These are phyloP conservation scores for Limnephilus lunatus DNA, from an alignment of 2,888 invertebrate species.

Conservation along the genomic window DNA sequence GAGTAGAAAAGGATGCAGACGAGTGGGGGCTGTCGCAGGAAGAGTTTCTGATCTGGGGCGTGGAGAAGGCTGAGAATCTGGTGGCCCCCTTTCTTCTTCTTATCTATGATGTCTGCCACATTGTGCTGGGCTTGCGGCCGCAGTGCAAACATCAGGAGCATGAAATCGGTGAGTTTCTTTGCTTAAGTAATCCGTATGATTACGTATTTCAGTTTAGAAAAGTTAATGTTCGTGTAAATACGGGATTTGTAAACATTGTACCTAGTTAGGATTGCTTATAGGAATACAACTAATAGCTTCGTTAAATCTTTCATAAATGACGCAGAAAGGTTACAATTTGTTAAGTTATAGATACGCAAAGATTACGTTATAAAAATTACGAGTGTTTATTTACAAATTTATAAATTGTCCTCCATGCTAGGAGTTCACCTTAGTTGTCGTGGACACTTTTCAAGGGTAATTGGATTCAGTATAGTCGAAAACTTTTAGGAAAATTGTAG, in stretches of 20 bases:
- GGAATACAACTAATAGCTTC: neutral
- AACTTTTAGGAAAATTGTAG: no score
- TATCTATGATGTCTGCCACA: slow-evolving; percentile 89
- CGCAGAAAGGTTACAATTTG: neutral
- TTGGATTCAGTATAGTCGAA: no score
- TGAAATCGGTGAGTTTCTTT: slow-evolving; percentile 79
- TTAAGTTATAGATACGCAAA: neutral
- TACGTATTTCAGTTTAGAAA: neutral
- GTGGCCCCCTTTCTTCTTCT: slow-evolving; percentile 85
- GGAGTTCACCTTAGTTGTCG: no score
- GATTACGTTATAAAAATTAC: no score
- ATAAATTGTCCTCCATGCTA: no score
- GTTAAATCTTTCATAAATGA: no score
- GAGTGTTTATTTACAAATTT: no score
- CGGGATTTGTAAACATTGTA: neutral
- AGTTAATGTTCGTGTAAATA: neutral
- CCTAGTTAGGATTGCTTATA: neutral
- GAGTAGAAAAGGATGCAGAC: slow-evolving; percentile 68
- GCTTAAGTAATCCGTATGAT: neutral
- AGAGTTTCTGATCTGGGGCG: slow-evolving; percentile 93
- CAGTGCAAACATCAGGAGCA: slow-evolving; percentile 89
- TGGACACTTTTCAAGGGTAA: no score
- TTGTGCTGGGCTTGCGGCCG: slow-evolving; percentile 90
- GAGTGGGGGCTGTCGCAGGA: slow-evolving; percentile 80
- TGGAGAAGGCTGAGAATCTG: slow-evolving; percentile 81